Conservation (phyloP, 2,797 vertebrate species). For the Apodemus agrarius region DNA sequence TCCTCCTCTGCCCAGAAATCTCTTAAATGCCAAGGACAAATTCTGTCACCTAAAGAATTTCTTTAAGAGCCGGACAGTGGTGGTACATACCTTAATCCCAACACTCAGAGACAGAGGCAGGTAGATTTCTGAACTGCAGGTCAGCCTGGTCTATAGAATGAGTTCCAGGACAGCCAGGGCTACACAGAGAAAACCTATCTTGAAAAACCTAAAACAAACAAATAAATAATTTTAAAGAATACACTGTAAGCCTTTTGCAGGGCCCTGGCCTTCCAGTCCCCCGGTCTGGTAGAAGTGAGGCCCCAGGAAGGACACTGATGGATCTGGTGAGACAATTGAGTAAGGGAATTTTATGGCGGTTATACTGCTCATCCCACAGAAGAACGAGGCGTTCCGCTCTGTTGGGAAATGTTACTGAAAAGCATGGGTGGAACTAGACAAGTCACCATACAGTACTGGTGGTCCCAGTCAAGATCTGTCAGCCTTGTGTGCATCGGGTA, state of each 20-base stretch:
- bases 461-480: not conserved
- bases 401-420: not conserved
- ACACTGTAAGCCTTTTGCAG: no score
- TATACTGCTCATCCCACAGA: not conserved
- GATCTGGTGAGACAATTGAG: not conserved
- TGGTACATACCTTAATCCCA: not conserved
- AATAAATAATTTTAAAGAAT: no score
- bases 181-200: not conserved
- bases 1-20: not conserved
- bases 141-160: not conserved
- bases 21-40: not conserved
- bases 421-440: not conserved
- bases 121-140: not conserved
- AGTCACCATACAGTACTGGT: not conserved
- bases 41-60: not conserved
- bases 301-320: not conserved
- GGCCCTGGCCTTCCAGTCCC: not conserved
- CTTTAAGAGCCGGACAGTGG: not conserved
- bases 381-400: not conserved
- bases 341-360: not conserved
- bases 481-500: not conserved
- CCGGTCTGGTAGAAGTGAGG: not conserved
- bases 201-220: not conserved
- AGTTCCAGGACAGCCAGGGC: not conserved
- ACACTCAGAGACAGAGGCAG: not conserved